Evolutionary conservation across 1,140 invertebrate genomes (phyloP).

Genomic region (Mactra quadrangularis): DNA sequence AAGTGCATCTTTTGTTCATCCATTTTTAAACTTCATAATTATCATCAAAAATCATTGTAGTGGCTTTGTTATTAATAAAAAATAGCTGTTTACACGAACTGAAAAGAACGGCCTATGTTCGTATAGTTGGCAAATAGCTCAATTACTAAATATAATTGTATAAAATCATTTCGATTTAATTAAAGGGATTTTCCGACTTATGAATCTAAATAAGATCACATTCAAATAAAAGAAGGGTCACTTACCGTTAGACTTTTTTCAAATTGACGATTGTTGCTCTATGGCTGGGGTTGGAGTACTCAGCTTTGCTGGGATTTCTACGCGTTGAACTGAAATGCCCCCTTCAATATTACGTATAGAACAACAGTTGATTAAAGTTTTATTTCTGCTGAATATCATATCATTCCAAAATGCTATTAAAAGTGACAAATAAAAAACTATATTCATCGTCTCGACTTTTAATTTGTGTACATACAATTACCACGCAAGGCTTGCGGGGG

Average conservation of each 20-base stretch:
- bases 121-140: conserved; percentile 23
- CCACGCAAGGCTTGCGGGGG: neutral
- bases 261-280: conserved; percentile 14
- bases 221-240: conserved; percentile 42
- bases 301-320: no score
- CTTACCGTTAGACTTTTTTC: conserved; percentile 27
- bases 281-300: no score
- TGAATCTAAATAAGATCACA: conserved; percentile 26
- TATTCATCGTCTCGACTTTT: conserved; percentile 57
- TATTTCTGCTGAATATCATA: conserved; percentile 35
- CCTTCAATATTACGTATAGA: no score
- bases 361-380: no score
- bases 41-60: neutral
- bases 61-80: conserved; percentile 4
- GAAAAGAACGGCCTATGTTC: neutral
- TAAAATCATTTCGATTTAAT: conserved; percentile 28
- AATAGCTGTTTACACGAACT: conserved; percentile 49
- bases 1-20: conserved; percentile 25
- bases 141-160: conserved; percentile 32
- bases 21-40: conserved; percentile 38
- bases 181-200: conserved; percentile 58
- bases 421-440: conserved; percentile 51
- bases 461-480: conserved; percentile 46
- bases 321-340: no score
- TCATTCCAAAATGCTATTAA: conserved; percentile 43